Percentiles rank a stretch among this genome's conserved stretches.
phyloP scores from a whole-genome alignment of 2,113 vertebrate genomes.

The Catagonus wagneri region DNA sequence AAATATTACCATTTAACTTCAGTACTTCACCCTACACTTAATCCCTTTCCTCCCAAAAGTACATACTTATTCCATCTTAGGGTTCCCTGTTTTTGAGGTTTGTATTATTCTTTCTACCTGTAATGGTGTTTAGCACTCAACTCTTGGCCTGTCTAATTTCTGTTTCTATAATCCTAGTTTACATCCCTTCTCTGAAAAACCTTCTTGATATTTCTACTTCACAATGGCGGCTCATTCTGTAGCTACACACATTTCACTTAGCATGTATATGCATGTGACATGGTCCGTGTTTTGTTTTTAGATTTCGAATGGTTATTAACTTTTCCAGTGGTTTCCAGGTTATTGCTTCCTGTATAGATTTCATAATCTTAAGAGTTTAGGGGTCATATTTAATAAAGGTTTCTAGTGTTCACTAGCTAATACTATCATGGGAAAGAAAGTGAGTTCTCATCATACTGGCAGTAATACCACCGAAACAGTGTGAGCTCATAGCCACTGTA shows the following conservation, averaged over 20 bases:
- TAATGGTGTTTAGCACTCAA: not conserved
- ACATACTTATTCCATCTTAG: not conserved
- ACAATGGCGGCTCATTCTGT: not conserved
- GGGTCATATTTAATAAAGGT: not conserved
- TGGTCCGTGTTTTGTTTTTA: not conserved
- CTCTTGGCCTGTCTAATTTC: too few relatives aligned
- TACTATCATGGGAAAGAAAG: not conserved
- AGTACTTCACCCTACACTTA: not conserved
- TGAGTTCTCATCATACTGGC: not conserved
- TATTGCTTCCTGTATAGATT: not conserved
- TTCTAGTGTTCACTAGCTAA: not conserved
- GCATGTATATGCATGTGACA: not conserved
- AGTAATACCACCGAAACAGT: not conserved
- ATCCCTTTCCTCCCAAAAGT: not conserved
- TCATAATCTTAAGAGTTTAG: not conserved
- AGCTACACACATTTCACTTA: not conserved
- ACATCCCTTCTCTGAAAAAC: not conserved
- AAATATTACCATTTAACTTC: conserved; percentile 2
- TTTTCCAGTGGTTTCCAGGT: not conserved
- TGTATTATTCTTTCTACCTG: not conserved
- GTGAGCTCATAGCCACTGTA: not conserved
- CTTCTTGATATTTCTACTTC: not conserved
- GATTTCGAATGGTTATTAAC: not conserved
- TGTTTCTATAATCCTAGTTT: not conserved
- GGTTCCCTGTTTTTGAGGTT: not conserved